Conservation (phyloP, 2,113 vertebrate genomes). For the Dasyornis broadbenti region DNA sequence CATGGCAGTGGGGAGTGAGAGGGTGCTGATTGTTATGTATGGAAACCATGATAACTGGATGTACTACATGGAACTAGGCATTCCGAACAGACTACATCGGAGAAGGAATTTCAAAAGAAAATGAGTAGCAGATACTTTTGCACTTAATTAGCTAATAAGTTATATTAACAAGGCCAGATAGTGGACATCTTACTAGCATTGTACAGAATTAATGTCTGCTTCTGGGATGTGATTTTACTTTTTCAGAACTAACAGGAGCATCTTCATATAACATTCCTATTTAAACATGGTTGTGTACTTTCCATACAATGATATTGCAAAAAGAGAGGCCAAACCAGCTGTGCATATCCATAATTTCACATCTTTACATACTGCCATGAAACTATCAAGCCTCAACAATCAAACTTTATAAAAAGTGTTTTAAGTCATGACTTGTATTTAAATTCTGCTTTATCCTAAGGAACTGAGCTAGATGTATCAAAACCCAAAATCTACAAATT, state of each 20-base stretch:
- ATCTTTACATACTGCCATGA: not conserved
- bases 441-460: not conserved
- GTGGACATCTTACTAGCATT: not conserved
- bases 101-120: not conserved
- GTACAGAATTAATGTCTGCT: not conserved
- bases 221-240: not conserved
- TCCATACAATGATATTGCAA: not conserved
- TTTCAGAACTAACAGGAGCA: not conserved
- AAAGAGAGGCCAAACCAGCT: not conserved
- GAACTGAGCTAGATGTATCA: not conserved
- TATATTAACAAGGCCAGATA: not conserved
- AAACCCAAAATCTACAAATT: not conserved
- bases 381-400: not conserved
- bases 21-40: fast-evolving
- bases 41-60: not conserved
- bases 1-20: not conserved
- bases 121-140: not conserved
- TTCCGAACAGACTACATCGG: not conserved
- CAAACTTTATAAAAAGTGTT: not conserved
- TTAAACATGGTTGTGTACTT: not conserved
- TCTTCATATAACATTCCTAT: not conserved
- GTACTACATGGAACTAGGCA: not conserved
- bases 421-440: not conserved
- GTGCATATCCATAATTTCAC: not conserved
- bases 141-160: not conserved